phyloP scores from a whole-genome alignment of 1,140 invertebrate species.

The Habropoda laboriosa region DNA sequence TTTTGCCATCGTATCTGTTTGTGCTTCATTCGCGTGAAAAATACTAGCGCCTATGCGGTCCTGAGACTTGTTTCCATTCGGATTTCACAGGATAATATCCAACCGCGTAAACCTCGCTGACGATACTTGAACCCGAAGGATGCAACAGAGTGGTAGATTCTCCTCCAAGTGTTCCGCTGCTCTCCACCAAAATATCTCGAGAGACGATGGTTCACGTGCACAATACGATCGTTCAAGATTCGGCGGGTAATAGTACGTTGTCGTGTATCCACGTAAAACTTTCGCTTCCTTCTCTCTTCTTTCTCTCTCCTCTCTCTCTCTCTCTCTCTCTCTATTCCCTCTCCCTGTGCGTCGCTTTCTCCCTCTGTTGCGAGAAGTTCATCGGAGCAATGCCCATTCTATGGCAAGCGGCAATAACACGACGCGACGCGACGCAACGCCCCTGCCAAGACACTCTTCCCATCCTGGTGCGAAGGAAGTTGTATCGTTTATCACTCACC shows the following conservation, averaged over 20 bases:
- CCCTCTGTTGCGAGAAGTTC: constrained; percentile 33
- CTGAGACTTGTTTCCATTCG: neutral
- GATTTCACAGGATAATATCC: neutral
- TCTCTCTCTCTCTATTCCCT: neutral
- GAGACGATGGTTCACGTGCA: constrained; percentile 24
- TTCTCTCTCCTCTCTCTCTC: neutral
- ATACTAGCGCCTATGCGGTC: neutral
- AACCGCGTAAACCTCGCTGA: neutral
- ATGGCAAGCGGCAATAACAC: constrained; percentile 59
- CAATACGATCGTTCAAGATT: constrained; percentile 36
- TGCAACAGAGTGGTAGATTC: neutral
- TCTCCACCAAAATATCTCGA: constrained; percentile 53
- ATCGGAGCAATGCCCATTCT: constrained; percentile 55
- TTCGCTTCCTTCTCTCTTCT: neutral
- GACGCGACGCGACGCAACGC: constrained; percentile 50
- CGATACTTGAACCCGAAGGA: neutral
- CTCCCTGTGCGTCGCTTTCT: constrained; percentile 13
- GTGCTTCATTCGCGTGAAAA: constrained; percentile 1
- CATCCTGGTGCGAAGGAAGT: constrained; percentile 65
- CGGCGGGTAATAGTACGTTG: constrained; percentile 22
- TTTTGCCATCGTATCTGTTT: neutral
- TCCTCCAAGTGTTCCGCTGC: neutral
- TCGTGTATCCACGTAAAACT: constrained; percentile 40
- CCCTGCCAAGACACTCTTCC: constrained; percentile 32
- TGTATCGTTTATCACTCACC: constrained; percentile 78